phyloP scores from a whole-genome alignment of 2,797 vertebrate genomes.

The Pseudochromis fuscus region DNA sequence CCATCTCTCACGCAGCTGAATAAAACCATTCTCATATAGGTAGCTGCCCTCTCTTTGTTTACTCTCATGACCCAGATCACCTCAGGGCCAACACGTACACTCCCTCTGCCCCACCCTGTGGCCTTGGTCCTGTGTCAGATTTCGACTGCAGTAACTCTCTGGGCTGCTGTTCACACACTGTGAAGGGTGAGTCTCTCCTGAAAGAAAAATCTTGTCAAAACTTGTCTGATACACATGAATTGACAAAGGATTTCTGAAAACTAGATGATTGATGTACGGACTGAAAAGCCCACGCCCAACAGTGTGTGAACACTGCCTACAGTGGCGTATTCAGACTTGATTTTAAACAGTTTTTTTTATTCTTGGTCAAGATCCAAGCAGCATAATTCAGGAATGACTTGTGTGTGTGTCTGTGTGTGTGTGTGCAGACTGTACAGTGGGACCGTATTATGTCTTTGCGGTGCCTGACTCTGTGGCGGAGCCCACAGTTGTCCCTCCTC shows the following conservation, averaged over 20 bases:
- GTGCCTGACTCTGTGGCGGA: constrained; percentile 52
- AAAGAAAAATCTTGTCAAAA: constrained; percentile 10
- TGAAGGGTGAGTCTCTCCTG: constrained; percentile 42
- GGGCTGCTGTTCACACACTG: constrained; percentile 44
- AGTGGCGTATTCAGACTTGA: background rate
- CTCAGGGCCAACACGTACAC: background rate
- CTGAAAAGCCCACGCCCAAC: background rate
- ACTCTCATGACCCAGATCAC: constrained; percentile 25
- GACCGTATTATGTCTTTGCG: constrained; percentile 50
- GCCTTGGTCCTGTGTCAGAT: constrained; percentile 32
- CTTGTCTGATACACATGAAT: constrained; percentile 7
- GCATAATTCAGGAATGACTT: background rate
- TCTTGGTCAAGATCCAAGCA: background rate
- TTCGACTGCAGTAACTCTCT: constrained; percentile 11
- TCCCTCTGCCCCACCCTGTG: constrained; percentile 42
- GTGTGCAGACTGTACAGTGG: constrained; percentile 52
- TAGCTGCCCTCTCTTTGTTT: constrained; percentile 9
- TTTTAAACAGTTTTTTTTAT: background rate
- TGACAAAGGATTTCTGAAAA: background rate
- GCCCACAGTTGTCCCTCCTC: constrained; percentile 18
- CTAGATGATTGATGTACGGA: background rate
- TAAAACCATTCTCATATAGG: background rate
- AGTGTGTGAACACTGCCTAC: background rate
- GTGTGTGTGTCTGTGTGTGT: background rate
- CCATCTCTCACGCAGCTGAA: constrained; percentile 7